Evolutionary conservation across 2,888 invertebrate genomes (phyloP), one percentile per base, ranked within the genome.

Genomic region (Mesorhabditis spiculigera): DNA sequence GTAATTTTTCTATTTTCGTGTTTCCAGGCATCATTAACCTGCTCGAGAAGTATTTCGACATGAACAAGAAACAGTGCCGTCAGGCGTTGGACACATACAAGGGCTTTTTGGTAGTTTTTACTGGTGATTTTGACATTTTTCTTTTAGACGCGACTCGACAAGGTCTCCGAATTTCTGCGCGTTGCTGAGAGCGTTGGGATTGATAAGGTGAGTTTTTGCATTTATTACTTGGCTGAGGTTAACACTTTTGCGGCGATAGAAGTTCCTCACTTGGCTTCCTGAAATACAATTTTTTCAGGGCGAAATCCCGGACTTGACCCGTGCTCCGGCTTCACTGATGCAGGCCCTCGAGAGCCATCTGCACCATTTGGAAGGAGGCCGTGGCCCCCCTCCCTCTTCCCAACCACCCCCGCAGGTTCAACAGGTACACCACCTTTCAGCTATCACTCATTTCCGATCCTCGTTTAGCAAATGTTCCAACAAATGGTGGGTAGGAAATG

Each of bases 21-120:
- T 5, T 45, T 63, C 5, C 58, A 70, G 70, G 77, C 45, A 78
- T 80, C 41, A 80, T 80, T 42, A 79, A 80, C 68, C 75, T 82
- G 5, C 74, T 86, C 87, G 97, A 98, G 89, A 97, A 98, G 89
- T 98, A 94, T 89, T 98, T 98, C 88, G 95, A 96, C 88, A 97
- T 98, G 96, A 96, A 96, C 89, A 97, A 97, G 88, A 98, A 98
- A 89, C 94, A 96, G 87, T 94, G 94, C 86, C 91, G 94, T 82
- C 96, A 98, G 86, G 96, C 95, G 82, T 90, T 98, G 87, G 97
- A 98, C 87, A 91, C 96, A 86, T 98, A 98, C 89, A 98, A 96
- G 89, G 95, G 94, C 89, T 98, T 98, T 89, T 91, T 98, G 85
- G 93, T 79, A 4, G 8, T 41, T 66, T 10, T 16, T 41, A 68